These are phyloP conservation scores for Pogoniulus pusillus DNA, from an alignment of 2,797 vertebrate species.

Conservation along the genomic window DNA sequence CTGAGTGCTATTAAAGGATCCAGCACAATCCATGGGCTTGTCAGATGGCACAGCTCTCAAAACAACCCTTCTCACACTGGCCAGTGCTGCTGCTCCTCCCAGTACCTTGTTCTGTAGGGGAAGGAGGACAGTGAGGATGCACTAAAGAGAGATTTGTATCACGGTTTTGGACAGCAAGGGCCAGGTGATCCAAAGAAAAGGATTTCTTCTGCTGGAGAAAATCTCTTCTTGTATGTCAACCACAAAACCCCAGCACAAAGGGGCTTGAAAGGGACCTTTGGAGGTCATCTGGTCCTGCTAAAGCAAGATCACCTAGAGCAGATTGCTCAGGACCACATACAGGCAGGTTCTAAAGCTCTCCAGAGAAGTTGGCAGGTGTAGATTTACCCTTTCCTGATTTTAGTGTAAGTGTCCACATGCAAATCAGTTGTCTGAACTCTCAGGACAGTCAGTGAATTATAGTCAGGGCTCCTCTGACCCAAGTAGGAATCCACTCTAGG, in stretches of 20 bases:
- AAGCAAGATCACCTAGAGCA: background rate
- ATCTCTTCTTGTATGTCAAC: background rate
- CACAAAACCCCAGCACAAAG: background rate
- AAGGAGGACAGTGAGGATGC: background rate
- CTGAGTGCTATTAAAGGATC: background rate
- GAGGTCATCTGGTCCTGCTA: background rate
- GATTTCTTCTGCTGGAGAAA: background rate
- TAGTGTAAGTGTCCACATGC: fast-evolving
- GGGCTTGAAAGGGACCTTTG: background rate
- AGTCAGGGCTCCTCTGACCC: background rate
- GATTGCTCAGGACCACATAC: background rate
- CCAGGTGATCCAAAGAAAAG: background rate
- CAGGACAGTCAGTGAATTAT: background rate
- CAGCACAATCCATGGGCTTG: background rate
- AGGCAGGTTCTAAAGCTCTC: background rate
- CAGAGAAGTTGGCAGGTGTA: background rate
- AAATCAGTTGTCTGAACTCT: background rate
- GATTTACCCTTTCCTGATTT: background rate
- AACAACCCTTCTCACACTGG: background rate
- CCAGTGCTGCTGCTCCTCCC: background rate
- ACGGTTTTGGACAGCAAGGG: fast-evolving
- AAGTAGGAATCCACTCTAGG: background rate
- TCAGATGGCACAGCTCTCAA: background rate
- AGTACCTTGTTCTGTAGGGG: background rate
- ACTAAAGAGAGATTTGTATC: background rate